Evolutionary conservation across 1,140 invertebrate species (phyloP).

Genomic region (Ericerus pela): DNA sequence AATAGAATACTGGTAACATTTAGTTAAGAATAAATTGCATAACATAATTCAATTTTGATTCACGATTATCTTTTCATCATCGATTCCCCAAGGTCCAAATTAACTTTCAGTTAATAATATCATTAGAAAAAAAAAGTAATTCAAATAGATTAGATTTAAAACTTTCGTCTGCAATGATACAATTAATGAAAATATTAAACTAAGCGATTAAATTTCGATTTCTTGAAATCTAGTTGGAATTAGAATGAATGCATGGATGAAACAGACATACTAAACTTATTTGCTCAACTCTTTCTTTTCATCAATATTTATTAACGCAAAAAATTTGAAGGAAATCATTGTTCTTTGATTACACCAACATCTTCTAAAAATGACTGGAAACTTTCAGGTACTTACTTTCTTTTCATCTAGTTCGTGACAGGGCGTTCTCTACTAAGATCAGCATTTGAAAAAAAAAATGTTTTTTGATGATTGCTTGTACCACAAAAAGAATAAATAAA

Average conservation of each 20-base stretch:
- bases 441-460: not conserved
- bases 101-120: too few species aligned
- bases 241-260: not conserved
- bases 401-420: slow-evolving; percentile 63
- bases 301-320: too few species aligned
- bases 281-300: too few species aligned
- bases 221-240: not conserved
- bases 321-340: too few species aligned
- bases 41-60: too few species aligned
- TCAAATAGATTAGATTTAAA: too few species aligned
- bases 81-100: too few species aligned
- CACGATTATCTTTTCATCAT: too few species aligned
- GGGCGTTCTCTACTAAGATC: slow-evolving; percentile 61
- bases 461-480: not conserved
- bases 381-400: slow-evolving; percentile 54
- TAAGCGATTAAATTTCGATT: not conserved
- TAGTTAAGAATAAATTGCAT: too few species aligned
- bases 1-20: too few species aligned
- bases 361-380: slow-evolving; percentile 59
- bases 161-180: not conserved
- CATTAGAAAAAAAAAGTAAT: too few species aligned
- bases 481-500: not conserved
- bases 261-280: not conserved
- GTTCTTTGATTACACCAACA: slow-evolving; percentile 41
- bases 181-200: not conserved